Conservation (phyloP, 2,888 invertebrate genomes). For the Tetragonisca angustula region DNA sequence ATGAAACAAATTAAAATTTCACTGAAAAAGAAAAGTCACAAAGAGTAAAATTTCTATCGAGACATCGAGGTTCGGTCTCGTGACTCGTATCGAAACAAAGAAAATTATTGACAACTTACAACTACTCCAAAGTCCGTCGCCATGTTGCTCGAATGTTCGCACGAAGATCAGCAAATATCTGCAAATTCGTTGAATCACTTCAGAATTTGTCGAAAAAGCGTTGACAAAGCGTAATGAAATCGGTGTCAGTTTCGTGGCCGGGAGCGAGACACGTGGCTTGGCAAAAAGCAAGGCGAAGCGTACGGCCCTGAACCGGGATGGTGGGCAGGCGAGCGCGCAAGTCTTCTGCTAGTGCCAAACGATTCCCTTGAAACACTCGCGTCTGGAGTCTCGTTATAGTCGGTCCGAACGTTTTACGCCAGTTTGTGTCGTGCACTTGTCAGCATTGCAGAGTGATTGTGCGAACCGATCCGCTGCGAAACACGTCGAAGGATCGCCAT, state of each 20-base stretch:
- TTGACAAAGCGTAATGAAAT: constrained; percentile 37
- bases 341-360: constrained; percentile 71
- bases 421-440: constrained; percentile 45
- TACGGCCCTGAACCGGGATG: constrained; percentile 55
- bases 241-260: neutral
- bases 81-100: neutral
- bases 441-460: constrained; percentile 9
- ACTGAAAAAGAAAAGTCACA: too few species aligned
- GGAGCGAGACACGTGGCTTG: constrained; percentile 39
- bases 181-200: neutral
- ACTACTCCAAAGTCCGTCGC: too few species aligned
- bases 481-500: neutral
- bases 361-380: constrained; percentile 66
- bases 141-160: neutral
- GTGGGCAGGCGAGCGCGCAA: constrained; percentile 67
- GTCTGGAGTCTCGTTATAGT: constrained; percentile 60
- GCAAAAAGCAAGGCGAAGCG: neutral
- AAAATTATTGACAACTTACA: neutral
- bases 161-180: neutral
- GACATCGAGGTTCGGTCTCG: neutral
- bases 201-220: neutral
- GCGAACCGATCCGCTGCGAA: constrained; percentile 9
- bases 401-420: constrained; percentile 50
- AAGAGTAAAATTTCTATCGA: too few species aligned
- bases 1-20: too few species aligned